Evolutionary conservation across 1,140 invertebrate genomes (phyloP), one percentile per base, ranked within the genome.

Genomic region (Diploscapter pachys): DNA sequence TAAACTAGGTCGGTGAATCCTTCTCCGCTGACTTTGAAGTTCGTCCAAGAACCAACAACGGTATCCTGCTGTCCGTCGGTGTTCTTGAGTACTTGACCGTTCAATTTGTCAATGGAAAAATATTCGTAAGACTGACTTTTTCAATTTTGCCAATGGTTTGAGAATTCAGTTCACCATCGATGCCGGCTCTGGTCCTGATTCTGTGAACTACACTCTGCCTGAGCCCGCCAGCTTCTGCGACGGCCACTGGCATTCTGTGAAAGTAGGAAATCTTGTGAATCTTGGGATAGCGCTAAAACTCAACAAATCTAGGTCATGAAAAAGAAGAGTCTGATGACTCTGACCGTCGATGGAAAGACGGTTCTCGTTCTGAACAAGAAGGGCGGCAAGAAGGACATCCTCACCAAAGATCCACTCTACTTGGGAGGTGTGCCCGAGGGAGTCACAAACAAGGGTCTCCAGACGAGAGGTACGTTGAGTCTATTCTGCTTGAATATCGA

Each of bases 191-290:
- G 93, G 93, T 4, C 89, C 90, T 0, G 91, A 94, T 76, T 89
- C 90, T 3, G 90, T 93, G 2, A 89, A 88, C 1, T 94, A 91
- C 84, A 89, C 88, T 48, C 90, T 92, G 4, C 87, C 89, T 31
- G 87, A 89, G n/a, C 89, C 90, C 53, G 90, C 91, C 83, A 89
- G 90, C 52, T 89, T 94, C 51, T 98, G 95, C 85, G 93, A 98
- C 88, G 95, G 95, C 54, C 88, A 93, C 52, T 98, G 95, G 94
- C 95, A 97, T 84, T 91, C 88, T 11, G 92, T 96, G 88, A 91
- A 89, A 92, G 93, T 94, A 87, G 84, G 78, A 63, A 63, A 53
- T n/a, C 31, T 50, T 62, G 49, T 53, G 4, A 52, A 4, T 0
- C n/a, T 8, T 55, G 13, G 0, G 6, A 11, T 51, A 49, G 9